A percentile compares a stretch with the other conserved stretches of the same genome.
phyloP scores from a whole-genome alignment of 2,113 vertebrate species.

The Megaptera novaeangliae region DNA sequence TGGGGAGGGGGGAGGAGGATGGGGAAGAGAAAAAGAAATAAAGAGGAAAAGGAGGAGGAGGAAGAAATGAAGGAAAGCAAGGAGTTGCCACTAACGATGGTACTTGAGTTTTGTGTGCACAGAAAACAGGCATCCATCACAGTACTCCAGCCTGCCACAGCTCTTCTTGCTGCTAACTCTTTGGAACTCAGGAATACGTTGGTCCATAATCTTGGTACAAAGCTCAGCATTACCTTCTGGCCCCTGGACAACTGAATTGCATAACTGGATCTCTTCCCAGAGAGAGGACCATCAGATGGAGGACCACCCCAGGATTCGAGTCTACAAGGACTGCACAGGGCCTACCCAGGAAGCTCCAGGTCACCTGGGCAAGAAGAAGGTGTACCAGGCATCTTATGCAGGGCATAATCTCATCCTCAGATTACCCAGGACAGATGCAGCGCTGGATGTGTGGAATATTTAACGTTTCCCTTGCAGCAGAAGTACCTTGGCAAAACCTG shows the following conservation, averaged over 20 bases:
- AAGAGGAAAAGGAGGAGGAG: neutral
- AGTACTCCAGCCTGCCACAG: neutral
- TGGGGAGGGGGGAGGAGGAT: neutral
- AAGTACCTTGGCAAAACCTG: neutral
- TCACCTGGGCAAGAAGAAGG: neutral
- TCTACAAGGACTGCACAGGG: neutral
- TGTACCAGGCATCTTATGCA: neutral
- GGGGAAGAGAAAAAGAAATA: neutral
- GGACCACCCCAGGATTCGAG: neutral
- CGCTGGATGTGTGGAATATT: neutral
- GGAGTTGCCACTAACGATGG: neutral
- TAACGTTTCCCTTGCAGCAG: neutral
- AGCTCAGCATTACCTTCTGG: neutral
- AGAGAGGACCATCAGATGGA: neutral
- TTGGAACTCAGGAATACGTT: neutral
- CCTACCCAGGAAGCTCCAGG: neutral
- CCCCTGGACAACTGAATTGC: neutral
- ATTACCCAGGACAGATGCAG: neutral
- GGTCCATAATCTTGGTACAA: neutral
- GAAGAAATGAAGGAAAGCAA: neutral
- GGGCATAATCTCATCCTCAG: neutral
- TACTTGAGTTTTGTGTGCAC: neutral
- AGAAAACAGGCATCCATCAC: neutral
- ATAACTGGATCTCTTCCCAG: neutral
- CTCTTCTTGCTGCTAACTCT: neutral